A percentile compares a stretch with the other conserved stretches of the same genome.
phyloP scores from a whole-genome alignment of 2,113 vertebrate species.

The Ailuropoda melanoleuca region DNA sequence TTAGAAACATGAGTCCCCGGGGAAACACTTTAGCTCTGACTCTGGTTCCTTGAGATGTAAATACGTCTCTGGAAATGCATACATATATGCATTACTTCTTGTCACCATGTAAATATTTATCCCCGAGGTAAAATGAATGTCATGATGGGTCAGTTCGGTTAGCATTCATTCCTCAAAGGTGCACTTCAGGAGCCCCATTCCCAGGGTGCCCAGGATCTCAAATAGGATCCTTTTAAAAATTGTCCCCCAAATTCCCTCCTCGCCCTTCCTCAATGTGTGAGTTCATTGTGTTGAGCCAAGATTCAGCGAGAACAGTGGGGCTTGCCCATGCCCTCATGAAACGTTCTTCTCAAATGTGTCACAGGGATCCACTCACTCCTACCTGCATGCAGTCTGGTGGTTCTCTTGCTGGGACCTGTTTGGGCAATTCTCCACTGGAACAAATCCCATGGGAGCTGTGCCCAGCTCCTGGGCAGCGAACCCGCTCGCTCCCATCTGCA shows the following conservation, averaged over 20 bases:
- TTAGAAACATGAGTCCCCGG: not conserved
- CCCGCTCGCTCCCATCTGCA: not conserved
- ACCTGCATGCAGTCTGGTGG: not conserved
- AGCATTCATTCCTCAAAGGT: not conserved
- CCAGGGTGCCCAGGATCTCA: not conserved
- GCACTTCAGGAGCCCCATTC: not conserved
- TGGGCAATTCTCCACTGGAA: not conserved
- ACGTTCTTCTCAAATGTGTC: not conserved
- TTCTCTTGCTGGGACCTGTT: slow-evolving; percentile 37
- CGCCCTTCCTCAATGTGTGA: not conserved
- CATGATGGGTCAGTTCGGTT: not conserved
- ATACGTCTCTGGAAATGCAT: not conserved
- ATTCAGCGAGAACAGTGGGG: not conserved
- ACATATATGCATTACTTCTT: not conserved
- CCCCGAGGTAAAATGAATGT: not conserved
- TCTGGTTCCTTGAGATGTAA: not conserved
- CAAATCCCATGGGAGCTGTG: not conserved
- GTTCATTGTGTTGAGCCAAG: not conserved
- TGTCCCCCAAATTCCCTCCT: not conserved
- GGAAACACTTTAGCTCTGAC: not conserved
- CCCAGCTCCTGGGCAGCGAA: not conserved
- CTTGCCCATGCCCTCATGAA: not conserved
- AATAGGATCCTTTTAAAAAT: not conserved
- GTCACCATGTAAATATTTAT: not conserved
- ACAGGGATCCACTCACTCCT: slow-evolving; percentile 14